Base-by-base conservation (phyloP, 2,888 invertebrate genomes). In the Drosophila pegasa region DNA sequence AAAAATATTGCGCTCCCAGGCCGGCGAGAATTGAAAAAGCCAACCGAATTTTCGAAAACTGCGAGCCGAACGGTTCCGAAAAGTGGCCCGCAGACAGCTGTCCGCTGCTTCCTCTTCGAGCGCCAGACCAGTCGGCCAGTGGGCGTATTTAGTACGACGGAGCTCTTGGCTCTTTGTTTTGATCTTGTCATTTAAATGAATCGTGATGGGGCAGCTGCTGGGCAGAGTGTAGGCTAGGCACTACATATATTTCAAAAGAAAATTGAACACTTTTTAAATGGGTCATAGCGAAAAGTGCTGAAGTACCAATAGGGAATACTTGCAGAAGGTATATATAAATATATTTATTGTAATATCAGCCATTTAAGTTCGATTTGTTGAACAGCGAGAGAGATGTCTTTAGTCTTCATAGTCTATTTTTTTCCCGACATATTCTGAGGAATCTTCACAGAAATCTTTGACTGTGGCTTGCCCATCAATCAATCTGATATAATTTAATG, bases 1-100 rank as follows among this genome's bases (percentile, higher is more conserved):
- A 75, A 75, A 59, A 86, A 67, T 68, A 78, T 75, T 75, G 48
- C 60, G 63, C 60, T 71, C 57, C 35, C 60, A 78, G 80, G 58
- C 71, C 66, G 57, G 60, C 56, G 70, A 55, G 61, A 37, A 65
- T 25, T 58, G 40, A 50, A 57, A 75, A 63, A 40, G 27, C 27
- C 3, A 52, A 29, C 5, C 50, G 38, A 69, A 59, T 47, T 61
- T 77, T 77, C 80, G 72, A 82, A 87, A 38, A 72, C 40, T 27
- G 27, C 56, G 70, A 74, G 40, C 57, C 52, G 33, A 47, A 47
- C 47, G 7, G 27, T 29, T 40, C 29, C 77, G 65, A 73, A 75
- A 75, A 43, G 31, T 52, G 41, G 52, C 20, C 22, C 56, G n/a
- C 51, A 69, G 50, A 64, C 51, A 58, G 54, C 71, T 63, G 50